phyloP scores from a whole-genome alignment of 2,113 vertebrate species.

The Numida meleagris region DNA sequence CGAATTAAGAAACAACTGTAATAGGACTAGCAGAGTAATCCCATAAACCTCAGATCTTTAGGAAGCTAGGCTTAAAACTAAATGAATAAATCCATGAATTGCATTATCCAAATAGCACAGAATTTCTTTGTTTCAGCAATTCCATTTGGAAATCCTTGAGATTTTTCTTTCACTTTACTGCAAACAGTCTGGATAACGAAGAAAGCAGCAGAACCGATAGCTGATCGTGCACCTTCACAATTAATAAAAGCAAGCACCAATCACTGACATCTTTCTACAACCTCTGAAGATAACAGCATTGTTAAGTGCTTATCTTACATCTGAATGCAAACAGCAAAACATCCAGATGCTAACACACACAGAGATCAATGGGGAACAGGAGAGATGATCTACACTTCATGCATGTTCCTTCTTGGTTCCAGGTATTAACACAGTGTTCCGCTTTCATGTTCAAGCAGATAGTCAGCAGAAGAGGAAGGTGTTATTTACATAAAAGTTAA shows the following conservation, averaged over 20 bases:
- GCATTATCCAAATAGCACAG: neutral
- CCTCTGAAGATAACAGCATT: neutral
- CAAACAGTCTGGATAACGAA: neutral
- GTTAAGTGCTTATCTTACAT: neutral
- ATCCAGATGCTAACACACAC: neutral
- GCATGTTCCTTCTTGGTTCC: neutral
- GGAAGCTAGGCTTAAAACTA: neutral
- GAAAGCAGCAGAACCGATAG: neutral
- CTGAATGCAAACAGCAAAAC: slow-evolving; percentile 20
- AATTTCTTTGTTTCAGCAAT: neutral
- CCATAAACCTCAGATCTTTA: neutral
- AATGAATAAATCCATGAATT: neutral
- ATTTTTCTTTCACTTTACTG: slow-evolving; percentile 18
- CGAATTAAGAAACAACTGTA: neutral
- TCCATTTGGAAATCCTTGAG: neutral
- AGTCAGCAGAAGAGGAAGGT: neutral
- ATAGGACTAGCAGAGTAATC: neutral
- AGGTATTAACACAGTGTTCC: neutral
- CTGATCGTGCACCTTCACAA: neutral
- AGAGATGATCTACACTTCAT: neutral
- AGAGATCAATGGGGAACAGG: neutral
- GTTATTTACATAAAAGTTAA: neutral
- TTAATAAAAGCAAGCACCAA: neutral
- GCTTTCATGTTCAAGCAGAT: neutral
- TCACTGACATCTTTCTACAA: neutral